Percentiles rank a stretch among this genome's conserved stretches.
phyloP scores from a whole-genome alignment of 2,797 vertebrate genomes.

The Stomatorhinus walkeri region DNA sequence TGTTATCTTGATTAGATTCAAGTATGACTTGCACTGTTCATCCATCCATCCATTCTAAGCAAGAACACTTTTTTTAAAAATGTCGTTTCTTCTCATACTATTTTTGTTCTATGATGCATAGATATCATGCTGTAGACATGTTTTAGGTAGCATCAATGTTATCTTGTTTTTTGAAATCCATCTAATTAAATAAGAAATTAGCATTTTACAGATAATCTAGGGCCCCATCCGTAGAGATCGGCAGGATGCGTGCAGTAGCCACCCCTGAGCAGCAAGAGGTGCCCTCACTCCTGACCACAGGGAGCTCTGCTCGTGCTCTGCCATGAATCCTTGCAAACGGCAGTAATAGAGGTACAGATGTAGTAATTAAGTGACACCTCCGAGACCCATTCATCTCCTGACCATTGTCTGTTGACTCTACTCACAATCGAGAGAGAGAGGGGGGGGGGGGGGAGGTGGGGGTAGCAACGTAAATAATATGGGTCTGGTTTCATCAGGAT shows the following conservation, averaged over 20 bases:
- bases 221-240: not conserved
- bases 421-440: not conserved
- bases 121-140: not conserved
- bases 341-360: conserved; percentile 19
- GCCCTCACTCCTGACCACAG: not conserved
- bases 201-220: not conserved
- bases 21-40: not conserved
- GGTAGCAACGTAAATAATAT: not conserved
- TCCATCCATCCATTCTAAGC: not conserved
- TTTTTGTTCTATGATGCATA: not conserved
- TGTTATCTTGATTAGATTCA: not conserved
- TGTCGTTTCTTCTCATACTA: not conserved
- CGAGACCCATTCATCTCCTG: conserved; percentile 17
- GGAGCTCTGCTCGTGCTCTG: not conserved
- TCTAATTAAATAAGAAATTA: not conserved
- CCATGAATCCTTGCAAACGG: conserved; percentile 8
- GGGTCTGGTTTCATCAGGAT: not conserved
- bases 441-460: not conserved
- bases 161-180: not conserved
- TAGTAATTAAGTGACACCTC: conserved; percentile 21
- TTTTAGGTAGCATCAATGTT: not conserved
- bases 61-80: not conserved
- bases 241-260: not conserved
- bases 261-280: not conserved
- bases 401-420: conserved; percentile 16